A percentile compares a stretch with the other conserved stretches of the same genome.
These are phyloP conservation scores for Lithophane ornitopus DNA, from an alignment of 2,888 invertebrate genomes.

Conservation along the genomic window DNA sequence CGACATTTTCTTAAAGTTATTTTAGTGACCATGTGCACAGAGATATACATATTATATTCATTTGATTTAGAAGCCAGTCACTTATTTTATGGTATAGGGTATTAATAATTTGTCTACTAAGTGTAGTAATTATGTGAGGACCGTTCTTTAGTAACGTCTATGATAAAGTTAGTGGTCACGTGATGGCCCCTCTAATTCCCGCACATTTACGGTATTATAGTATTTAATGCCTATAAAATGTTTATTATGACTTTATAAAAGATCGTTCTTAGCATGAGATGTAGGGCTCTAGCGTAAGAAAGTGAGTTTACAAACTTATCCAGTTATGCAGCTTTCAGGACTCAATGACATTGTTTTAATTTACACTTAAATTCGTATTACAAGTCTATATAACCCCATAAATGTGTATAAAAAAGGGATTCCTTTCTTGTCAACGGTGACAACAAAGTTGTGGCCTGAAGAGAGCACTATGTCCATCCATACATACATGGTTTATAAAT, in stretches of 20 bases:
- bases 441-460: slow-evolving; percentile 31
- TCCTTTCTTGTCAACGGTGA: slow-evolving; percentile 7
- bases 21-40: neutral
- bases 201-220: slow-evolving; percentile 22
- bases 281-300: no score
- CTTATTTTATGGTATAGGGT: slow-evolving; percentile 12
- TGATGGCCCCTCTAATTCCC: slow-evolving; percentile 36
- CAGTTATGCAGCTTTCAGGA: neutral
- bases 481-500: slow-evolving; percentile 39
- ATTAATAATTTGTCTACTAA: slow-evolving; percentile 32
- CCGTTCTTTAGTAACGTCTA: slow-evolving; percentile 7
- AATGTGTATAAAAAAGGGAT: neutral
- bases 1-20: neutral
- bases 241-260: slow-evolving; percentile 23
- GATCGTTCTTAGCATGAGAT: neutral
- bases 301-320: neutral
- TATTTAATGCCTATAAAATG: slow-evolving; percentile 18
- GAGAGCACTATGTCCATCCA: neutral
- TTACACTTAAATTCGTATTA: neutral
- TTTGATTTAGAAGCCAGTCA: slow-evolving; percentile 11
- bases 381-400: no score
- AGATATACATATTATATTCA: neutral
- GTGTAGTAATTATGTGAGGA: slow-evolving; percentile 12
- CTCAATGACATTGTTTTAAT: neutral
- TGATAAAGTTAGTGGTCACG: slow-evolving; percentile 29